Percentiles rank a stretch among this genome's conserved stretches.
Evolutionary conservation across 30 jellyfish, hydroid and myxozoan species (phyloP).

Genomic region (Hydractinia symbiolongicarpus): DNA sequence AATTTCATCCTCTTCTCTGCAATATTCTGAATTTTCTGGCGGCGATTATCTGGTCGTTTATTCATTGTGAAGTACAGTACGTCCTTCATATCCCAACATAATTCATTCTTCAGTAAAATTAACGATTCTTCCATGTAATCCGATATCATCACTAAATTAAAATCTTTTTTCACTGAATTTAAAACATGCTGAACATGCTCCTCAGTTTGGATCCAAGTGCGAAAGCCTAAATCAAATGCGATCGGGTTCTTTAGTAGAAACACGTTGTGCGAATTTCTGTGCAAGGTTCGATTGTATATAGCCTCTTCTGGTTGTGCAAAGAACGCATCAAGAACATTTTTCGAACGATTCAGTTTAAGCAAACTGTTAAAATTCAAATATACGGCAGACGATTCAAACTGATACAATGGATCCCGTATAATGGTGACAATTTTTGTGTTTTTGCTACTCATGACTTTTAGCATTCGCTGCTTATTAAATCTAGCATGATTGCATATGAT

Average conservation of each 20-base stretch:
- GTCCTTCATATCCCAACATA: slow-evolving; percentile 33
- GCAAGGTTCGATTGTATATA: slow-evolving; percentile 1
- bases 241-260: slow-evolving; percentile 25
- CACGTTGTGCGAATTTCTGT: background rate
- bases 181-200: slow-evolving; percentile 8
- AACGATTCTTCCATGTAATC: slow-evolving; percentile 41
- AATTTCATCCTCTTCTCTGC: slow-evolving; percentile 2
- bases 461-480: slow-evolving; percentile 13
- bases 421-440: slow-evolving; percentile 33
- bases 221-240: slow-evolving; percentile 37
- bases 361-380: slow-evolving; percentile 13
- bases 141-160: slow-evolving; percentile 28
- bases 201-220: slow-evolving; percentile 16
- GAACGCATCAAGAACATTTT: slow-evolving; percentile 21
- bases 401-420: slow-evolving; percentile 32
- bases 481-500: slow-evolving; percentile 33
- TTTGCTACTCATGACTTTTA: slow-evolving; percentile 1
- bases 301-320: slow-evolving; percentile 15
- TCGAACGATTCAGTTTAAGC: slow-evolving; percentile 1
- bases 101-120: slow-evolving; percentile 20
- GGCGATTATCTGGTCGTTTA: slow-evolving; percentile 18
- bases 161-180: slow-evolving; percentile 17
- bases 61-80: slow-evolving; percentile 16
- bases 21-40: background rate
- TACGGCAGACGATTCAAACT: slow-evolving; percentile 35